Conservation (phyloP, 2,113 vertebrate species). For the Mus pahari region DNA sequence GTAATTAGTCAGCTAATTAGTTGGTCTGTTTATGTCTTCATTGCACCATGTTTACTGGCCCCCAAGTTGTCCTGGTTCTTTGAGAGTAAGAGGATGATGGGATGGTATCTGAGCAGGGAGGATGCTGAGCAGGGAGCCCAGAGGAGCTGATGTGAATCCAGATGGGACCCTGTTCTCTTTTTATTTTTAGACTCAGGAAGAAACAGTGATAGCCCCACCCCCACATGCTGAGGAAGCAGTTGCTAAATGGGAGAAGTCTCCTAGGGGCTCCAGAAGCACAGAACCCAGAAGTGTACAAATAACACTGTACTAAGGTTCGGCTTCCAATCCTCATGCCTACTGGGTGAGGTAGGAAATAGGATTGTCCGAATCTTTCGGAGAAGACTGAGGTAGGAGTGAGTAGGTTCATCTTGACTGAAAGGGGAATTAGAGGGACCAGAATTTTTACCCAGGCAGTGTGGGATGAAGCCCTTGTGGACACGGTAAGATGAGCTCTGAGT, state of each 20-base stretch:
- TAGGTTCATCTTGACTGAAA: background rate
- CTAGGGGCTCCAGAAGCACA: background rate
- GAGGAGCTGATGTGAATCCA: background rate
- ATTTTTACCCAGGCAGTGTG: background rate
- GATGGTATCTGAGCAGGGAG: background rate
- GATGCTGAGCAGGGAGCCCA: background rate
- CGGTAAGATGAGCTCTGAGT: background rate
- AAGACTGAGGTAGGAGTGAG: background rate
- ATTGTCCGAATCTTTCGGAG: background rate
- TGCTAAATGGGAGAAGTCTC: background rate
- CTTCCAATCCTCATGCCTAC: background rate
- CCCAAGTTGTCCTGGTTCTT: constrained; percentile 59
- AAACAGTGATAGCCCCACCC: background rate
- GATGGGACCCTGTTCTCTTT: background rate
- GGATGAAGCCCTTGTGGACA: background rate
- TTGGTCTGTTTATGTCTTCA: constrained; percentile 42
- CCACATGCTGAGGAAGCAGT: background rate
- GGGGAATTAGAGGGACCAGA: background rate
- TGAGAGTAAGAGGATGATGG: background rate
- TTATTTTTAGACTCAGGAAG: background rate
- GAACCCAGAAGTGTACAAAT: background rate
- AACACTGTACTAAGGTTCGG: background rate
- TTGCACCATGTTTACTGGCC: constrained; percentile 19
- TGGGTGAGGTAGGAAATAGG: background rate
- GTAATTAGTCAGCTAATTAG: constrained; percentile 63